phyloP scores from a whole-genome alignment of 2,113 vertebrate genomes.

The Equus quagga region DNA sequence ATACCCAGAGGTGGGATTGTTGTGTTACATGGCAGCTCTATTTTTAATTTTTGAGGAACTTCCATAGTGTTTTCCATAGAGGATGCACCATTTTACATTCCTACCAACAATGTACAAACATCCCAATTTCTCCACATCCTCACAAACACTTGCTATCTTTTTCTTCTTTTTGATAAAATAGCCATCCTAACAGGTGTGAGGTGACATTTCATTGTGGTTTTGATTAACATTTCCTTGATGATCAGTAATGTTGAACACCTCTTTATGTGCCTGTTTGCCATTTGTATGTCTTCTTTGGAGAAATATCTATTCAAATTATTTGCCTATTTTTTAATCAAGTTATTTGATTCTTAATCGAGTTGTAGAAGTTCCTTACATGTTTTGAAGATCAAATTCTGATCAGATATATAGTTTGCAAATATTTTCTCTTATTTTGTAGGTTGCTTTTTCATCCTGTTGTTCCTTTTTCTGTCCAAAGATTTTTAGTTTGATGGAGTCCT shows the following conservation, averaged over 20 bases:
- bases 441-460: not conserved
- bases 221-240: not conserved
- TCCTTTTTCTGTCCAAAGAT: not conserved
- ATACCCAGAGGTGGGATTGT: not conserved
- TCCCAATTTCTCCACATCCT: not conserved
- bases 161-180: not conserved
- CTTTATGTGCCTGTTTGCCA: not conserved
- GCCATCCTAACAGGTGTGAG: not conserved
- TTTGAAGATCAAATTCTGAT: not conserved
- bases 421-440: not conserved
- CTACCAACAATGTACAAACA: not conserved
- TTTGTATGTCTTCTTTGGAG: not conserved
- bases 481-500: not conserved
- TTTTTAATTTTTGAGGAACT: not conserved
- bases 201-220: not conserved
- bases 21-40: not conserved
- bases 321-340: not conserved
- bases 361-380: not conserved
- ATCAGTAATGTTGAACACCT: not conserved
- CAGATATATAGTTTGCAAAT: not conserved
- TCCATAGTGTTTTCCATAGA: not conserved
- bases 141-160: not conserved
- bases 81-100: not conserved
- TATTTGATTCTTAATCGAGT: not conserved
- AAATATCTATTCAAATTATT: not conserved